Evolutionary conservation across 1,140 invertebrate species (phyloP).

Genomic region (Drosophila ogumai): DNA sequence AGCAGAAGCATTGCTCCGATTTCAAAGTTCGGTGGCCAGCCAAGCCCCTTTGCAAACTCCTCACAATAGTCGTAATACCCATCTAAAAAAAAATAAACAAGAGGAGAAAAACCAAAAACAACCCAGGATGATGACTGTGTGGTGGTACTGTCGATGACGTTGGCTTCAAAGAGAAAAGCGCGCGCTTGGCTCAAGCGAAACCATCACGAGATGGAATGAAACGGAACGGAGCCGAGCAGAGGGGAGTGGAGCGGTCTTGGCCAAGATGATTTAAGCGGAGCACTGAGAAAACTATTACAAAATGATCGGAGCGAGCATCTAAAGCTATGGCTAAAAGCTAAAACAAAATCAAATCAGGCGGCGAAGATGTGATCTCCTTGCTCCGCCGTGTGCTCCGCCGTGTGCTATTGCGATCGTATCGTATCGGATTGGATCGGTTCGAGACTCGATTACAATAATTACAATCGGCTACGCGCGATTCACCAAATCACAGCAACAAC

Average conservation of each 20-base stretch:
- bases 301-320: constrained; percentile 62
- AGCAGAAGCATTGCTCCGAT: too few relatives aligned
- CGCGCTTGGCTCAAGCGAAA: constrained; percentile 54
- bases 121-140: constrained; percentile 40
- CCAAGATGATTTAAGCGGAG: constrained; percentile 76
- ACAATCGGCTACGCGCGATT: constrained; percentile 84
- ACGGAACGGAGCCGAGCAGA: constrained; percentile 7
- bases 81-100: background rate
- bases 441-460: constrained; percentile 84
- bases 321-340: constrained; percentile 34
- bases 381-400: background rate
- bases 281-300: constrained; percentile 78
- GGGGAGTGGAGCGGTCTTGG: constrained; percentile 14
- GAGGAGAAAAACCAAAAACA: constrained; percentile 11
- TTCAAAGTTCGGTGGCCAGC: background rate
- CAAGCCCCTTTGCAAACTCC: background rate
- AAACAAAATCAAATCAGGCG: constrained; percentile 79
- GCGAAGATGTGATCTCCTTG: constrained; percentile 49
- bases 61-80: background rate
- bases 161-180: constrained; percentile 75
- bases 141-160: constrained; percentile 51
- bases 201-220: constrained; percentile 40
- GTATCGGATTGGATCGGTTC: constrained; percentile 82
- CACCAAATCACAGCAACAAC: constrained; percentile 71
- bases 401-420: constrained; percentile 67